Evolutionary conservation across 2,888 invertebrate species (phyloP), one percentile per base, ranked within the genome.

Genomic region (Myathropa florea): DNA sequence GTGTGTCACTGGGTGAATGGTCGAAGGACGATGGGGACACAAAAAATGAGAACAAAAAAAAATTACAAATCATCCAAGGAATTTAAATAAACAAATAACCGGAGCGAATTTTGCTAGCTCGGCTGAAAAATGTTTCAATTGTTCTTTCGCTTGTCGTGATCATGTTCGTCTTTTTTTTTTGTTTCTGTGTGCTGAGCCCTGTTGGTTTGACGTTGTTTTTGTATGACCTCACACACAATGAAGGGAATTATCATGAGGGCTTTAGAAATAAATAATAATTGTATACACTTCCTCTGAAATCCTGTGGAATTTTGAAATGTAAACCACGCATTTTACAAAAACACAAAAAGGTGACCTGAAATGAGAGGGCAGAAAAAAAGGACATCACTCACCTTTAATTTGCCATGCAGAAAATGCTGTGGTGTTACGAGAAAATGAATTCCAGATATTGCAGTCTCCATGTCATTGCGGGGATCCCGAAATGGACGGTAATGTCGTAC

Each of bases 361-460:
- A 59, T 4, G 30, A 21, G 21, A 1, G 0, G 3, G 2, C 4
- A 7, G 12, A 14, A 1, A 28, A 53, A 46, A 67, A 30, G 2
- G 21, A 39, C 36, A 64, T 0, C 55, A 82, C 88, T 89, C 78
- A 93, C 94, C 92, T 94, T 94, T 36, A 94, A 90, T 90, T 94
- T 94, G n/a, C 94, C 94, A 67, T 91, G 91, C 23, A 91, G 90
- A 89, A 94, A 94, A 90, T 94, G 94, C 33, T 93, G 93, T 73
- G 92, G 91, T 57, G 92, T 93, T 10, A 94, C 92, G 70, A 93
- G 92, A 90, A 94, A 94, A 88, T 94, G 93, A 36, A 94, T 92
- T 68, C 94, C 93, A 79, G 94, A 92, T 77, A 93, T 92, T 30
- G 94, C 92, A n/a, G 93, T 91, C 89, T 94, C 93, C 91, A 94